Evolutionary conservation across 1,140 invertebrate species (phyloP).

Genomic region (Atopsyche davidsoni): DNA sequence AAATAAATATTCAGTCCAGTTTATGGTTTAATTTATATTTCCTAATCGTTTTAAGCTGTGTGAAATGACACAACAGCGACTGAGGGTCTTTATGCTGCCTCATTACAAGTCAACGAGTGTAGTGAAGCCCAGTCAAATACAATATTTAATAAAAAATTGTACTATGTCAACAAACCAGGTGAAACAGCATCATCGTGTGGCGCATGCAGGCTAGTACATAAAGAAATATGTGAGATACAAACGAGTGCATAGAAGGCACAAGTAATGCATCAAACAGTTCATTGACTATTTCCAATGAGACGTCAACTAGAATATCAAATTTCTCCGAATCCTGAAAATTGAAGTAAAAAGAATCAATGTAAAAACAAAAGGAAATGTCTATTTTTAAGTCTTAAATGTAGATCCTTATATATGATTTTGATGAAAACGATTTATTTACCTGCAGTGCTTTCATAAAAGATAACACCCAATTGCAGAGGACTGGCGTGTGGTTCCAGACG

Average conservation of each 20-base stretch:
- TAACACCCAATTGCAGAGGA: slow-evolving; percentile 18
- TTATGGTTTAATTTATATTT: neutral
- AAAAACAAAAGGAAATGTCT: too few species aligned
- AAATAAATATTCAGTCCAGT: neutral
- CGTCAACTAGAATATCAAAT: slow-evolving; percentile 23
- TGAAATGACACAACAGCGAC: too few species aligned
- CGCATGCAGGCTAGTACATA: slow-evolving; percentile 21
- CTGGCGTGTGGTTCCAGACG: slow-evolving; percentile 20
- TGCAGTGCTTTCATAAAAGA: slow-evolving; percentile 22
- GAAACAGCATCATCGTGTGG: slow-evolving; percentile 16
- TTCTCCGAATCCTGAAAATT: slow-evolving; percentile 18
- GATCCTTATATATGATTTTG: neutral
- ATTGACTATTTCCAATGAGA: slow-evolving; percentile 15
- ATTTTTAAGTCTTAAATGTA: neutral
- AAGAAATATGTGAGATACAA: slow-evolving; percentile 15
- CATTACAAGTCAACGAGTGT: too few species aligned
- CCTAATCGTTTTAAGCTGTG: neutral
- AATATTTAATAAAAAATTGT: too few species aligned
- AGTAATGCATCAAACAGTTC: slow-evolving; percentile 16
- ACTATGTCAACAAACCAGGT: slow-evolving; percentile 18
- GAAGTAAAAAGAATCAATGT: slow-evolving; percentile 1
- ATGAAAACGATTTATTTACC: slow-evolving; percentile 5
- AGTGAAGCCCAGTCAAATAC: too few species aligned
- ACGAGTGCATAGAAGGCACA: slow-evolving; percentile 7
- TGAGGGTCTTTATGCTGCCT: too few species aligned